Evolutionary conservation across 2,888 invertebrate species (phyloP).

Genomic region (Pilophorus perplexus): DNA sequence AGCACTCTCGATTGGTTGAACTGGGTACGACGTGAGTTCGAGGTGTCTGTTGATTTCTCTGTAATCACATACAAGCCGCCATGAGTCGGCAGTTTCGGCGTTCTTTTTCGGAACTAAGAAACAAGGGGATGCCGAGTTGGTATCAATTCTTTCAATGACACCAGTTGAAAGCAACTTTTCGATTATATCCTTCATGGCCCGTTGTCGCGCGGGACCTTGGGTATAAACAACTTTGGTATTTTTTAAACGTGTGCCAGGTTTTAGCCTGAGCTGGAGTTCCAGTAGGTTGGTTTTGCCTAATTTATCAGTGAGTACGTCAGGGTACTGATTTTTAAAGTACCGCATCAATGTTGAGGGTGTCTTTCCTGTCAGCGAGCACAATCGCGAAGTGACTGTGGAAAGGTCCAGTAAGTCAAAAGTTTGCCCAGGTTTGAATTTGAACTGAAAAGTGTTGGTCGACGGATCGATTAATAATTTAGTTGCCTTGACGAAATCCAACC

Average conservation of each 20-base stretch:
- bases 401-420: not conserved
- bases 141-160: not conserved
- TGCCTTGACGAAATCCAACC: not conserved
- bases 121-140: constrained; percentile 15
- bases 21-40: constrained; percentile 20
- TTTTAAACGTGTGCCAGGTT: too few species aligned
- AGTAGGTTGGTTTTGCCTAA: too few species aligned
- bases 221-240: too few species aligned
- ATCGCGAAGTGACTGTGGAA: not conserved
- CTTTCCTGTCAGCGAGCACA: not conserved
- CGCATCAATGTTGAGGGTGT: not conserved
- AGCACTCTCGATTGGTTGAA: constrained; percentile 24
- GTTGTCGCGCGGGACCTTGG: too few species aligned
- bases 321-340: not conserved
- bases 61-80: constrained; percentile 47
- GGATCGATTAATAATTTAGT: not conserved
- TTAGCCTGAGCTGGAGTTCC: too few species aligned
- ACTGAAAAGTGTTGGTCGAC: not conserved
- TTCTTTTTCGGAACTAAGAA: constrained; percentile 13
- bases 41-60: constrained; percentile 24
- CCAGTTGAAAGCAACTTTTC: too few species aligned
- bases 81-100: not conserved
- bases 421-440: not conserved
- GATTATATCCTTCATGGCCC: too few species aligned
- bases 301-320: constrained; percentile 13